Base-by-base conservation (phyloP, 2,888 invertebrate genomes). In the Aleiodes testaceus region DNA sequence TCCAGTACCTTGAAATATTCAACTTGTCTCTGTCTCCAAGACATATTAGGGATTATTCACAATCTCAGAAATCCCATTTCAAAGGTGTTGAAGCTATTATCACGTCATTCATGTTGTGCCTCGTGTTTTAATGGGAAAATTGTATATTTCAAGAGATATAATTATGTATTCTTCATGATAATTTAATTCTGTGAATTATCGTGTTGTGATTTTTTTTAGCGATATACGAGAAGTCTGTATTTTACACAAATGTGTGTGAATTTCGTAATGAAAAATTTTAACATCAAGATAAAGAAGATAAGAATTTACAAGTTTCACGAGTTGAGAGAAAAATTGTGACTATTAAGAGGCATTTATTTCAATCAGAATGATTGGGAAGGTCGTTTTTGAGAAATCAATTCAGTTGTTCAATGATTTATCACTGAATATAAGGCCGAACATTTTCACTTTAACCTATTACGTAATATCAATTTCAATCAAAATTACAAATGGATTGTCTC, bases 81-180 rank as follows among this genome's bases (percentile, higher is more conserved):
- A 36, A 52, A 52, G 52, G 52, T 52, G 52, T 52, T 52, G 52
- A 52, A 52, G 52, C 16, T 11, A 52, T 52, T 52, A 52, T 52
- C 52, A 22, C 12, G 11, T 22, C n/a, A 22, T 52, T 52, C 22
- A 11, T 36, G 36, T 36, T 52, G n/a, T n/a, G 18, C 20, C 9
- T 52, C 52, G 11, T 16, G 22, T 52, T 22, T 22, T 7, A n/a
- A 22, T 12, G 12, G 11, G 52, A 22, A 18, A 52, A 22, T 36
- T 7, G 1, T 20, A 52, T 22, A 18, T 22, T 22, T 22, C 52
- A 16, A 20, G 1, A 4, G n/a, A 20, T 52, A 11, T 52, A 20
- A 52, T 52, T 52, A 52, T 22, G 22, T 22, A 52, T 52, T 52
- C 20, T 26, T 22, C 14, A 16, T 16, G 52, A 52, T 52, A 12